Conservation (phyloP, 2,888 invertebrate genomes). For the Incurvaria masculella region DNA sequence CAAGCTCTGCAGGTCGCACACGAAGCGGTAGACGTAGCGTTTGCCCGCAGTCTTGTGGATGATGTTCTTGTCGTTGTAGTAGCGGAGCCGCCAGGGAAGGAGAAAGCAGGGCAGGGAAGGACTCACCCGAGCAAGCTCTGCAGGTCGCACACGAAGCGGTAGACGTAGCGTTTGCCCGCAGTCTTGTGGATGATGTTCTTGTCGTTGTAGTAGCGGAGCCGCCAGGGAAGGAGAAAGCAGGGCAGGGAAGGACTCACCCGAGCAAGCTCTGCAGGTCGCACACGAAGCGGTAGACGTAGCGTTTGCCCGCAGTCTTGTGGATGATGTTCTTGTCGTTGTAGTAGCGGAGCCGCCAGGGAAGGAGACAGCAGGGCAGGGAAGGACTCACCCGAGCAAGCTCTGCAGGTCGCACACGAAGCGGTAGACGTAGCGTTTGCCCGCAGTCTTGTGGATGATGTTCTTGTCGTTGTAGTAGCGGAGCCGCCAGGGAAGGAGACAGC, state of each 20-base stretch:
- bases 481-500: constrained; percentile 54
- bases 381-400: constrained; percentile 80
- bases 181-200: constrained; percentile 95
- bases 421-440: constrained; percentile 98
- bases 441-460: constrained; percentile 98
- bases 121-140: constrained; percentile 77
- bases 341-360: constrained; percentile 79
- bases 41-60: constrained; percentile 99
- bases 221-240: constrained; percentile 34
- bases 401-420: constrained; percentile 98
- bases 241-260: constrained; percentile 60
- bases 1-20: constrained; percentile 93
- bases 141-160: constrained; percentile 89
- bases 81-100: constrained; percentile 74
- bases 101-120: background rate
- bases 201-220: constrained; percentile 88
- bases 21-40: constrained; percentile 98
- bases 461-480: constrained; percentile 98
- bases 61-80: constrained; percentile 99
- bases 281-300: constrained; percentile 98
- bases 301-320: constrained; percentile 97
- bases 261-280: constrained; percentile 94
- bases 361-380: background rate
- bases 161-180: constrained; percentile 89
- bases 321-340: constrained; percentile 99